These are phyloP conservation scores for Diplogasteroides magnus DNA, from an alignment of 1,140 invertebrate species.

Conservation along the genomic window DNA sequence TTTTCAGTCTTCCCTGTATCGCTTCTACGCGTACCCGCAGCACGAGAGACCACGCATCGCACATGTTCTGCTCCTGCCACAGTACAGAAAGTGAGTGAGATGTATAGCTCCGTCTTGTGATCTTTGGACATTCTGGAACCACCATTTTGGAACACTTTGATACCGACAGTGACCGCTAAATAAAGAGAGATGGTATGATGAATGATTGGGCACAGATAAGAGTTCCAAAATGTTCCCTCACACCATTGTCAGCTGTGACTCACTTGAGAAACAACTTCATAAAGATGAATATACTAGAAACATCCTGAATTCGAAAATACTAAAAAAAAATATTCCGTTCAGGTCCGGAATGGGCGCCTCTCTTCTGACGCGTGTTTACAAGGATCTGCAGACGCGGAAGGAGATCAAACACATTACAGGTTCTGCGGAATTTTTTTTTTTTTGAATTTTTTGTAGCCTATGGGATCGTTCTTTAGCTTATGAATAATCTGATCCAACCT, in stretches of 20 bases:
- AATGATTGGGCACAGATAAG: no score
- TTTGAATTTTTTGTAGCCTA: neutral
- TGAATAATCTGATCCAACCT: slow-evolving; percentile 1
- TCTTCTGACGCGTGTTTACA: slow-evolving; percentile 72
- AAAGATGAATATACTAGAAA: no score
- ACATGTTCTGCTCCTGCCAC: slow-evolving; percentile 50
- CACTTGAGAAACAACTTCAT: no score
- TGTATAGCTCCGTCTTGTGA: neutral
- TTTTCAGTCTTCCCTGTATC: slow-evolving; percentile 70
- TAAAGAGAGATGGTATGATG: no score
- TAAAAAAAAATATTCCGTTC: neutral
- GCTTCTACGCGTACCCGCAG: slow-evolving; percentile 86
- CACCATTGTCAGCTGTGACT: no score
- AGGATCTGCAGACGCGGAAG: slow-evolving; percentile 66
- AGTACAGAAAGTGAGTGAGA: slow-evolving; percentile 28
- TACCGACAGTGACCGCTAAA: no score
- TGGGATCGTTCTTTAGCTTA: neutral
- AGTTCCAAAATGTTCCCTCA: no score
- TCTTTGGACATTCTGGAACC: neutral
- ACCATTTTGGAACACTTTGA: no score
- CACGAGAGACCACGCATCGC: slow-evolving; percentile 76
- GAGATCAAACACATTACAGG: slow-evolving; percentile 80
- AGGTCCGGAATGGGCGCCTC: slow-evolving; percentile 71
- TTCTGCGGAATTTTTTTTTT: slow-evolving; percentile 49
- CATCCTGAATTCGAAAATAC: no score